Evolutionary conservation across 2,113 vertebrate genomes (phyloP).

Genomic region (Chlamydotis undulata): DNA sequence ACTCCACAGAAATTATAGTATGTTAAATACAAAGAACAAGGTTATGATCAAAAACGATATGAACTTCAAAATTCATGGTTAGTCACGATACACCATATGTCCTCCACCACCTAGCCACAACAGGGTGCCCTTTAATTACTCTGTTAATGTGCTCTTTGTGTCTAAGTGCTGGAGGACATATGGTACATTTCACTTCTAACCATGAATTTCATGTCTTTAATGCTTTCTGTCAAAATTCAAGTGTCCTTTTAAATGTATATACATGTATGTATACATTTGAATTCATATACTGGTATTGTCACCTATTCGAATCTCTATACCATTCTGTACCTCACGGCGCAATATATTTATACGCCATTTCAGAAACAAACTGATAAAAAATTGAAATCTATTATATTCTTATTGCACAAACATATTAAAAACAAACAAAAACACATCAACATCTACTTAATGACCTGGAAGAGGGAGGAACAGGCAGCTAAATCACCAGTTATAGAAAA

Average conservation of each 20-base stretch:
- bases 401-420: constrained; percentile 15
- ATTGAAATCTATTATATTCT: neutral
- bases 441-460: constrained; percentile 19
- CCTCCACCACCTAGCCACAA: constrained; percentile 57
- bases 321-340: neutral
- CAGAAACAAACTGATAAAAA: neutral
- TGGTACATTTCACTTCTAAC: constrained; percentile 42
- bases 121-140: constrained; percentile 66
- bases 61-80: constrained; percentile 51
- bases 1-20: neutral
- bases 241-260: neutral
- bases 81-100: constrained; percentile 55
- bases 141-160: constrained; percentile 51
- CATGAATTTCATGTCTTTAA: constrained; percentile 38
- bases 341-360: neutral
- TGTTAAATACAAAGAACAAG: neutral
- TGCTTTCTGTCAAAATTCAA: constrained; percentile 31
- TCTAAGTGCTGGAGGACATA: constrained; percentile 56
- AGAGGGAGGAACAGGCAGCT: neutral
- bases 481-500: constrained; percentile 11
- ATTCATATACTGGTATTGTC: neutral
- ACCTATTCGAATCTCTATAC: neutral
- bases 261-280: neutral
- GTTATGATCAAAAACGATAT: neutral
- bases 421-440: neutral